phyloP scores from a whole-genome alignment of 2,888 invertebrate genomes.

The Anthoptus insignis region DNA sequence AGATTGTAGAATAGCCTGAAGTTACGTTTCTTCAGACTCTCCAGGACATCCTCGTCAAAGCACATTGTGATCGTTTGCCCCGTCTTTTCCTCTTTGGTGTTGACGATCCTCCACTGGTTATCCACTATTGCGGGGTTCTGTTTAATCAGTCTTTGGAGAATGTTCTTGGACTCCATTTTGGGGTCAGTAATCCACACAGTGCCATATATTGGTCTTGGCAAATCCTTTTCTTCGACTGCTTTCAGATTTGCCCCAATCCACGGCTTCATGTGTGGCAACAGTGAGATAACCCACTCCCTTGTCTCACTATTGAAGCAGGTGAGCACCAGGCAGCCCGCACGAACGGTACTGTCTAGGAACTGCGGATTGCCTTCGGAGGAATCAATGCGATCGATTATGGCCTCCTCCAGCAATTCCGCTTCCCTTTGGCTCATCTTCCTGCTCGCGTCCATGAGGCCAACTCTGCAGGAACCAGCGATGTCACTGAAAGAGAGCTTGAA shows the following conservation, averaged over 20 bases:
- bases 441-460: no score
- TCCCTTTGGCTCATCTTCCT: no score
- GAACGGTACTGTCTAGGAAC: background rate
- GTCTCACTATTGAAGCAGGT: background rate
- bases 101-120: background rate
- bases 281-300: background rate
- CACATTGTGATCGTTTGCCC: background rate
- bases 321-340: background rate
- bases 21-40: background rate
- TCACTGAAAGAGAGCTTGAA: no score
- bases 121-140: background rate
- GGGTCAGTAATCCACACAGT: background rate
- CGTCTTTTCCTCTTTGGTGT: background rate
- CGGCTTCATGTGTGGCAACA: background rate
- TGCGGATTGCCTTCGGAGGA: no score
- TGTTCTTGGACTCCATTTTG: background rate
- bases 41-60: no score
- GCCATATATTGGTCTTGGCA: background rate
- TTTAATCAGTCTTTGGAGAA: background rate
- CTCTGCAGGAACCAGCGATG: no score
- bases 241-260: background rate
- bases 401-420: no score
- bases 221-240: background rate
- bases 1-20: background rate
- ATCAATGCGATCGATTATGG: no score